Evolutionary conservation across 2,888 invertebrate species (phyloP).

Genomic region (Sinopyrophorus schimmeli): DNA sequence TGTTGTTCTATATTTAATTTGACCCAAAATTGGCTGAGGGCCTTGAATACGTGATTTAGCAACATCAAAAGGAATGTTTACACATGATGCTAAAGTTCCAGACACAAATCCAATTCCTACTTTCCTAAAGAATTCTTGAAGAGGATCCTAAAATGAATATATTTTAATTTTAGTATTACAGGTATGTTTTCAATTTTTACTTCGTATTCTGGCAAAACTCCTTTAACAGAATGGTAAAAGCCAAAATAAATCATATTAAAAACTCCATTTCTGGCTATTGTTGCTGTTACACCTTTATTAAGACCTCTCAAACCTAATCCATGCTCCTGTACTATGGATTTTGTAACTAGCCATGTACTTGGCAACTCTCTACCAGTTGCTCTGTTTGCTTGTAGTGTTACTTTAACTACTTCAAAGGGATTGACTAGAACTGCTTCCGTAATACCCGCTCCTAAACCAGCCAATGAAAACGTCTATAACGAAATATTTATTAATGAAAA

Average conservation of each 20-base stretch:
- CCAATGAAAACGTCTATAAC: conserved; percentile 80
- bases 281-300: conserved; percentile 87
- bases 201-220: conserved; percentile 66
- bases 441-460: conserved; percentile 85
- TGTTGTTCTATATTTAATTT: conserved; percentile 79
- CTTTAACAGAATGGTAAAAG: conserved; percentile 90
- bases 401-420: conserved; percentile 96
- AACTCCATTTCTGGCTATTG: conserved; percentile 84
- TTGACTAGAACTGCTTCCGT: conserved; percentile 92
- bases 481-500: too few relatives aligned
- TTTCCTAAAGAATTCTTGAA: conserved; percentile 73
- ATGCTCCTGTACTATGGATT: conserved; percentile 71
- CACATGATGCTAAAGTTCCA: conserved; percentile 82
- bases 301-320: conserved; percentile 82
- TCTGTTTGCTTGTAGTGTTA: conserved; percentile 79
- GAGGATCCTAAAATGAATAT: conserved; percentile 69
- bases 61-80: conserved; percentile 95
- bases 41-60: conserved; percentile 96
- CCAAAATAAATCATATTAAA: conserved; percentile 96
- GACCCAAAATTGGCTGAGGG: conserved; percentile 74
- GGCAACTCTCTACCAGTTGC: conserved; percentile 66
- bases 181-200: conserved; percentile 49
- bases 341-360: conserved; percentile 79
- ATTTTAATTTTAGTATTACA: too few relatives aligned
- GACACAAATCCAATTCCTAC: conserved; percentile 84